These are phyloP conservation scores for Polyommatus icarus DNA, from an alignment of 2,888 invertebrate species.

Conservation along the genomic window DNA sequence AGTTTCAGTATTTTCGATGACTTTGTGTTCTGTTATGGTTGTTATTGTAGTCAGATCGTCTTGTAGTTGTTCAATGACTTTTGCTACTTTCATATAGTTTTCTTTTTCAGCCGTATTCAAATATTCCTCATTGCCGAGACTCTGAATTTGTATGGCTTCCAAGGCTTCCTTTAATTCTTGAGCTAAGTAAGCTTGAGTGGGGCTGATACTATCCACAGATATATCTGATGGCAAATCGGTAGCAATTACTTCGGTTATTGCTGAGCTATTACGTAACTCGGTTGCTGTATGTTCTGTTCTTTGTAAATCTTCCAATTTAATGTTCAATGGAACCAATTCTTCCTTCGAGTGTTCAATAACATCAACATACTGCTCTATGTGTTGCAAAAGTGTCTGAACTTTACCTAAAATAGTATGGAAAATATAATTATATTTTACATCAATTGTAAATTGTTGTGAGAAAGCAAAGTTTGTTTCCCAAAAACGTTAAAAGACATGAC, in stretches of 20 bases:
- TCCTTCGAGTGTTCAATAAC: no score
- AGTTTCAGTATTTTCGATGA: no score
- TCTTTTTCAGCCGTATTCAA: constrained; percentile 47
- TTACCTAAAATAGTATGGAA: constrained; percentile 50
- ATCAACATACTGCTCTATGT: no score
- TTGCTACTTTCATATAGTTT: constrained; percentile 51
- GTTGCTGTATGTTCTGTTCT: constrained; percentile 56
- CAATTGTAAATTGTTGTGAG: not conserved
- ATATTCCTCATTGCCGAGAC: constrained; percentile 53
- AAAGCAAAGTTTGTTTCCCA: not conserved
- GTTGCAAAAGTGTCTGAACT: constrained; percentile 48
- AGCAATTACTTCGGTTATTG: constrained; percentile 40
- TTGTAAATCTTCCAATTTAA: constrained; percentile 55
- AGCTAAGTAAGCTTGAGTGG: constrained; percentile 50
- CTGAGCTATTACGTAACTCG: constrained; percentile 55
- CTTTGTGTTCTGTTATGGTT: not conserved
- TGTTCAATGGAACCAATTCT: constrained; percentile 26
- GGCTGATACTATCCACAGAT: constrained; percentile 36
- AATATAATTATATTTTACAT: not conserved
- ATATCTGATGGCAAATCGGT: constrained; percentile 37
- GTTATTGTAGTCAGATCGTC: constrained; percentile 53
- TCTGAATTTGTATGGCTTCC: constrained; percentile 53
- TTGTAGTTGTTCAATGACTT: constrained; percentile 56
- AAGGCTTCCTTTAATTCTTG: constrained; percentile 56
- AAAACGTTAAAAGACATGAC: not conserved